Conservation (phyloP, 2,113 vertebrate species). For the Prinia subflava region DNA sequence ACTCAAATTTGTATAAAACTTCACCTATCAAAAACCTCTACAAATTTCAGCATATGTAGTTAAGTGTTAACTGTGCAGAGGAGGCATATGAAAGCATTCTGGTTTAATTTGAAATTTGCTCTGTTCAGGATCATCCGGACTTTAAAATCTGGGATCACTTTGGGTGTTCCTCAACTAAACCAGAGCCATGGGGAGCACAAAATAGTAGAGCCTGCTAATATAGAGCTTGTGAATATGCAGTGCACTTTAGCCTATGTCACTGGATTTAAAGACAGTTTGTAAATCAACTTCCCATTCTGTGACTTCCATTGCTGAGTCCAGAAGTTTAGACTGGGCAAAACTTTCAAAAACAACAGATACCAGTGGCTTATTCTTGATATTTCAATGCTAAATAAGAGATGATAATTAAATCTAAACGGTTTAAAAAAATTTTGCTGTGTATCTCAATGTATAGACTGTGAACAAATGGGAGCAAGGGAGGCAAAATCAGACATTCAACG, state of each 20-base stretch:
- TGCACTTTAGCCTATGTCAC: conserved; percentile 33
- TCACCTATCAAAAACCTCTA: not conserved
- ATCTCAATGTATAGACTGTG: conserved; percentile 18
- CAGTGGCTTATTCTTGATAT: not conserved
- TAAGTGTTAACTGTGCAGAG: not conserved
- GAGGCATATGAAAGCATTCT: conserved; percentile 1
- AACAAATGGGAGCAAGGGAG: conserved; percentile 29
- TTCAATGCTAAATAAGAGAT: conserved; percentile 37
- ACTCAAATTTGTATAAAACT: not conserved
- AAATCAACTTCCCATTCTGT: conserved; percentile 49
- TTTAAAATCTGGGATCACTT: conserved; percentile 51
- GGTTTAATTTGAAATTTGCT: conserved; percentile 36
- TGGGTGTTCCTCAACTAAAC: conserved; percentile 53
- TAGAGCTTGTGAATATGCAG: conserved; percentile 48
- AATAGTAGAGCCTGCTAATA: conserved; percentile 15
- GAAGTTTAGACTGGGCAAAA: not conserved
- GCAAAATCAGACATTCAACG: conserved; percentile 65
- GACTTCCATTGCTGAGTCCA: not conserved
- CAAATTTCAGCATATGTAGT: not conserved
- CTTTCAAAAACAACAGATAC: conserved; percentile 15
- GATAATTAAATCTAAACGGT: conserved; percentile 4
- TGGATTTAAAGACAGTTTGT: conserved; percentile 49
- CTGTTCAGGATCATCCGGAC: not conserved
- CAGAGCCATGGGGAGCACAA: not conserved
- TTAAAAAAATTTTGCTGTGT: not conserved